Base-by-base conservation (phyloP, 1,140 invertebrate species). In the Charaxes varanes region DNA sequence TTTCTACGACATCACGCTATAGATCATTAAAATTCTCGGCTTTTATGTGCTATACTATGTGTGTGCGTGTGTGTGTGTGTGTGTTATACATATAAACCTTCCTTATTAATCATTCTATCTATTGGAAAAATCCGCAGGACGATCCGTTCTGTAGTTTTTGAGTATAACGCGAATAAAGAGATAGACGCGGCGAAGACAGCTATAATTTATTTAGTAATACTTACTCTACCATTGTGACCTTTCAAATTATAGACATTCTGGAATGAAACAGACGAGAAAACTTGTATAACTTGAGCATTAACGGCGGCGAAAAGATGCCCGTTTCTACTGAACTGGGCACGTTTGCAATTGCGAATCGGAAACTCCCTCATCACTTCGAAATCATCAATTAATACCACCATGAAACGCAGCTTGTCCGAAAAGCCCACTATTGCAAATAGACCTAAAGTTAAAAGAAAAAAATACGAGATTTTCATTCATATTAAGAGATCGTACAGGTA, bases 381-480 rank as follows among this genome's bases (percentile, higher is more conserved):
- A 59, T 97, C 94, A 56, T 97, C 93, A 52, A 97, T 93, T 17
- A 95, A 80, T 18, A 98, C 89, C 27, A 92, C 93, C 87, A 95
- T 91, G 18, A 95, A 90, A 22, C 93, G 86, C 1, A 98, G 78
- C 78, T 96, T 96, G 72, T 97, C 94, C 2, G 90, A 91, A 67
- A 97, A 97, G n/a, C 94, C 95, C 34, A 96, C 90, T 5, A 95
- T 87, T 7, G 94, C 90, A 67, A 94, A 96, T 0, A 96, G 83
- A 2, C 95, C 94, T 74, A 83, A 79, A 57, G 55, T 6, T 35
- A 22, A 11, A 46, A 15, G 38, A 22, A 10, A 30, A 13, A 31
- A n/a, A n/a, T n/a, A n/a, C n/a, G n/a, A n/a, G n/a, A n/a, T n/a
- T n/a, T n/a, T n/a, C n/a, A n/a, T n/a, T n/a, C n/a, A n/a, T n/a